Evolutionary conservation across 2,797 vertebrate genomes (phyloP), one percentile per base, ranked within the genome.

Genomic region (Lutra lutra): DNA sequence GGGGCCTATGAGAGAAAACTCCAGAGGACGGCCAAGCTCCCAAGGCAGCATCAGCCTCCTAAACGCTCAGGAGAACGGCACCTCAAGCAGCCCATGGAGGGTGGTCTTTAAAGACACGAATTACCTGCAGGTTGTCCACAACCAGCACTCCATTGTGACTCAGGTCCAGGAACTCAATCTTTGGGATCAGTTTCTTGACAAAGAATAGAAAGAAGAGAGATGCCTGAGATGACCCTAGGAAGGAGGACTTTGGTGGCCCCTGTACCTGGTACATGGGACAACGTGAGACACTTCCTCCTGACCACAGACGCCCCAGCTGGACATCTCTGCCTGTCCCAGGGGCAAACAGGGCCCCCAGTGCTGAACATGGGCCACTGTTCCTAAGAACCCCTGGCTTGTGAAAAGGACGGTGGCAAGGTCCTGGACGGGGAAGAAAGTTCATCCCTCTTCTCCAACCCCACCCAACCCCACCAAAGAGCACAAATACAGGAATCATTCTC

Each of bases 121-220:
- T 96, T 97, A 99, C 99, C 99, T 99, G 99, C 27, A 99, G 98
- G 97, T 99, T 99, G 97, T 99, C 99, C 97, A 99, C 99, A 4
- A 99, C 98, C 70, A 98, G 98, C 91, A 99, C 99, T 38, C 99
- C 99, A 97, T 99, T 99, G 98, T 99, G 99, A 98, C 99, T 99
- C 98, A 99, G 99, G 98, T 99, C 99, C 97, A 99, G 98, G 98
- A 99, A 99, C 98, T 99, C 99, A 96, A 99, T 99, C 98, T 99
- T 99, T 1, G 99, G 99, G 98, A 99, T 99, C 96, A 99, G 97
- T 99, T 99, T 99, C 99, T 99, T 94, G 46, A 98, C 96, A 78
- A 40, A 96, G 94, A 95, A 96, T 94, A 95, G 60, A 94, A 40
- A 97, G 94, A 95, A 97, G 94, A 95, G 56, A 94, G 80, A 96